phyloP scores from a whole-genome alignment of 2,888 invertebrate species.

The Mythimna albipuncta region DNA sequence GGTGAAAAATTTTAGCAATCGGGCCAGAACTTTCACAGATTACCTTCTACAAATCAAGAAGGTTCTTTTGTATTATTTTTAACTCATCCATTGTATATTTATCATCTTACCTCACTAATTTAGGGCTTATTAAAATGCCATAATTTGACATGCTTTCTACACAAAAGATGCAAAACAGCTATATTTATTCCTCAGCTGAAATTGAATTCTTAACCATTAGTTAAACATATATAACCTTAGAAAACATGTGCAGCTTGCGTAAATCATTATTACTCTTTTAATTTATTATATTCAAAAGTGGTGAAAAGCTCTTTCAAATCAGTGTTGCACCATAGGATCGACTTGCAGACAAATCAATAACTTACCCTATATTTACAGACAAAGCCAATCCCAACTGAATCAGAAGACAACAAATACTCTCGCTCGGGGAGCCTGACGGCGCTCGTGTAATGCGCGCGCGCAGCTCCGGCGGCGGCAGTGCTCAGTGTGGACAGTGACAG shows the following conservation, averaged over 20 bases:
- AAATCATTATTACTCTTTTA: neutral
- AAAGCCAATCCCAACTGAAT: conserved; percentile 70
- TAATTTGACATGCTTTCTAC: too few species aligned
- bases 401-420: conserved; percentile 78
- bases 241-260: too few species aligned
- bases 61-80: neutral
- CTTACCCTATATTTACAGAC: conserved; percentile 70
- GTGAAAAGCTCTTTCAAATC: conserved; percentile 18
- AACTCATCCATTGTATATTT: too few species aligned
- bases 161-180: too few species aligned
- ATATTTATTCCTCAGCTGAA: neutral
- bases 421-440: conserved; percentile 86
- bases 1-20: too few species aligned
- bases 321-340: conserved; percentile 3
- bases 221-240: neutral
- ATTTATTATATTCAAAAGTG: conserved; percentile 2
- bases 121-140: neutral
- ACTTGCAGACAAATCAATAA: conserved; percentile 9
- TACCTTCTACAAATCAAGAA: too few species aligned
- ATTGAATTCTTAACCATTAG: neutral
- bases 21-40: too few species aligned
- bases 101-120: neutral
- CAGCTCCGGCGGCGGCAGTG: conserved; percentile 52
- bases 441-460: conserved; percentile 74
- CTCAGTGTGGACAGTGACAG: conserved; percentile 63